phyloP scores from a whole-genome alignment of 2,888 invertebrate genomes.

The Stenolophus ochropezus region DNA sequence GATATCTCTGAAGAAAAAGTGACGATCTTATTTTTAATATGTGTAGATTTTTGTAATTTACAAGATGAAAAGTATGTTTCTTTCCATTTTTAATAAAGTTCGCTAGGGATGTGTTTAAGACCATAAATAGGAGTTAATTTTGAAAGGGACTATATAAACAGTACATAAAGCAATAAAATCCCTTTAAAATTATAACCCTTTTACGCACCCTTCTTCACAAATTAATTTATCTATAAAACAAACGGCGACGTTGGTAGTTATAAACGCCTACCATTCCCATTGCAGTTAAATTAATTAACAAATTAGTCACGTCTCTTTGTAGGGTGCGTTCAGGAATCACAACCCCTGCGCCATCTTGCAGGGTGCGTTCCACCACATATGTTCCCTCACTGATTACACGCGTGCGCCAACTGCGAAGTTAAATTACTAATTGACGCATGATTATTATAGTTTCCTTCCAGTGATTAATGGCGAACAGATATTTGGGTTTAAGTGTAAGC shows the following conservation, averaged over 20 bases:
- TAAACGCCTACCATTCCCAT: not conserved
- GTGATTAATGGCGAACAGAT: constrained; percentile 53
- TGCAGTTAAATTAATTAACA: constrained; percentile 37
- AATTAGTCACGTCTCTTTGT: constrained; percentile 37
- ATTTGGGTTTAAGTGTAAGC: constrained; percentile 51
- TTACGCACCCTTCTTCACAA: not conserved
- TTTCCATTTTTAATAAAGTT: too few species aligned
- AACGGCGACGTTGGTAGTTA: not conserved
- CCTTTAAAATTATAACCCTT: not conserved
- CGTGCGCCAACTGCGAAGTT: constrained; percentile 30
- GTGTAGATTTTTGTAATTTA: too few species aligned
- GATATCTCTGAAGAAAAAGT: too few species aligned
- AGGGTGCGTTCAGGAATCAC: constrained; percentile 24
- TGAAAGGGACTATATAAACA: not conserved
- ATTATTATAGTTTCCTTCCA: constrained; percentile 51
- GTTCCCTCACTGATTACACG: constrained; percentile 23
- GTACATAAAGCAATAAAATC: not conserved
- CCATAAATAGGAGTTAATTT: not conserved
- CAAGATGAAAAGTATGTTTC: too few species aligned
- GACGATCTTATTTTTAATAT: too few species aligned
- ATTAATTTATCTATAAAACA: constrained; percentile 15
- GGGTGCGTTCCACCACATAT: constrained; percentile 5
- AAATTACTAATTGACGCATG: constrained; percentile 55
- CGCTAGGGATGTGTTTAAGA: not conserved
- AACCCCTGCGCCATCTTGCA: constrained; percentile 14